These are phyloP conservation scores for Loriculus beryllinus DNA, from an alignment of 2,797 vertebrate species.

Conservation along the genomic window DNA sequence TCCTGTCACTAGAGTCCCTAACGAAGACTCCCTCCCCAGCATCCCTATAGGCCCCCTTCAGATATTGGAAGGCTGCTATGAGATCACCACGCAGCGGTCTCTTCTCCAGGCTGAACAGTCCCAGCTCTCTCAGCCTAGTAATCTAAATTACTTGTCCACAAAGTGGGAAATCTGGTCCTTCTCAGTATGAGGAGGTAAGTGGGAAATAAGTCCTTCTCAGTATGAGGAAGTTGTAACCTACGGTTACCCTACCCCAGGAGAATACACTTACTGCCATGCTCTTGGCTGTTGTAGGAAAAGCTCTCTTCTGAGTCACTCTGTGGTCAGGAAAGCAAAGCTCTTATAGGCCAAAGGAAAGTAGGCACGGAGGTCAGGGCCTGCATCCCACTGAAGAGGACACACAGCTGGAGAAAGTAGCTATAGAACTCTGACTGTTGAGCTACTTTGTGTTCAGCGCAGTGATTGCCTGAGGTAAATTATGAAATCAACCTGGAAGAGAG, in stretches of 20 bases:
- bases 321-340: not conserved
- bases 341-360: not conserved
- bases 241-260: not conserved
- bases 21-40: too few species aligned
- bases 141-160: not conserved
- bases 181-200: not conserved
- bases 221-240: not conserved
- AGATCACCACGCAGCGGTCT: too few species aligned
- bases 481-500: not conserved
- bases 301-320: not conserved
- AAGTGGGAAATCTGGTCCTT: not conserved
- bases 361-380: not conserved
- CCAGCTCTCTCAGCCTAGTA: too few species aligned
- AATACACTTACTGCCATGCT: not conserved
- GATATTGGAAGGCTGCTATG: too few species aligned
- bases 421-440: not conserved
- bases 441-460: not conserved
- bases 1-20: too few species aligned
- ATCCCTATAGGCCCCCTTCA: too few species aligned
- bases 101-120: too few species aligned
- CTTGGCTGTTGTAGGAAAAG: not conserved
- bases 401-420: not conserved
- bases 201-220: not conserved
- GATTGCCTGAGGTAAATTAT: not conserved
- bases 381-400: not conserved